Evolutionary conservation across 35 echinoderm and acorn worm species (phyloP), one percentile per base, ranked within the genome.

Genomic region (Hemicentrotus pulcherrimus): DNA sequence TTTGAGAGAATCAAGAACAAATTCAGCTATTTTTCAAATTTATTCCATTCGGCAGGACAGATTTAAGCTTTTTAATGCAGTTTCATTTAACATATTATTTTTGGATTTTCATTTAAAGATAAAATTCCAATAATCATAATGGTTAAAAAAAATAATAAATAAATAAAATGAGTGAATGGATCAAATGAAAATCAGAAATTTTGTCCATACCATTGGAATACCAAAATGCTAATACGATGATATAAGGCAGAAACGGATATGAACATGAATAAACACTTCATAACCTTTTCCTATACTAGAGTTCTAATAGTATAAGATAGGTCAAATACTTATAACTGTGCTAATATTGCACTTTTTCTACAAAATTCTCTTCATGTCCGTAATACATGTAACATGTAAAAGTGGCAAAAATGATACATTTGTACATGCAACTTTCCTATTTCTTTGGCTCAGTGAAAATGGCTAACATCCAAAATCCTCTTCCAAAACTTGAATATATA

Each of bases 401-500:
- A 28, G 28, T 28, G 65, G 19, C 65, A 28, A 78, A 78, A 28
- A 1, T 8, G 18, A 8, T 78, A 78, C 19, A 78, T 78, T 28
- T 78, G 65, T 78, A 78, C 65, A 78, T 28, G 28, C 65, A n/a
- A n/a, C 24, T 78, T 8, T 78, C 65, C 65, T 28, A 4, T 28
- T 78, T 78, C 65, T 78, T 78, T 78, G 65, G 65, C 65, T 22
- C 65, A 78, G 24, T 28, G 65, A 78, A 78, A 22, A 78, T 28
- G 65, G 65, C 6, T n/a, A n/a, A 28, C 28, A 71, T n/a, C 61
- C 18, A 4, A 19, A 19, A 71, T 71, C 19, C 65, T 78, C 65
- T 78, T 78, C 22, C 65, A 78, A 78, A 78, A 78, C 65, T n/a
- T 78, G n/a, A 78, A 78, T 78, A 78, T 78, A n/a, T 78, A 78